phyloP scores from a whole-genome alignment of 1,140 invertebrate species.

The Drepana arcuata region DNA sequence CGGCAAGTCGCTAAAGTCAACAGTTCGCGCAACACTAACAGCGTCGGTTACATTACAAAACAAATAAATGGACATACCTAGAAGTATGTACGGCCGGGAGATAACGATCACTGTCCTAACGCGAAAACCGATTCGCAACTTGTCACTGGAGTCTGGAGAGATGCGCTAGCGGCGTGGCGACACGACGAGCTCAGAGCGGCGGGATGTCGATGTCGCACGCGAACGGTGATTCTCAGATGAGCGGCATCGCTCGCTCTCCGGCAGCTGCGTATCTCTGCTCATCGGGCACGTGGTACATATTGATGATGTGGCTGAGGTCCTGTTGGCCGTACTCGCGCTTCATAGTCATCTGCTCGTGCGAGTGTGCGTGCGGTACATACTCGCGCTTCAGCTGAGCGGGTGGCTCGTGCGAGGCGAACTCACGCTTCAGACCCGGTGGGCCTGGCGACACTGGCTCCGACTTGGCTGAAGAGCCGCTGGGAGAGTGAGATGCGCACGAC shows the following conservation, averaged over 20 bases:
- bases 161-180: constrained; percentile 28
- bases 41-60: constrained; percentile 51
- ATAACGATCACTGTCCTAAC: constrained; percentile 56
- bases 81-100: constrained; percentile 51
- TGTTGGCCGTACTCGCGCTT: constrained; percentile 80
- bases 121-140: constrained; percentile 32
- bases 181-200: constrained; percentile 63
- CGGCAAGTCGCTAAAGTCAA: constrained; percentile 39
- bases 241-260: constrained; percentile 66
- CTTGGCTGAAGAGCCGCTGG: constrained; percentile 86
- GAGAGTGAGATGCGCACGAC: constrained; percentile 82
- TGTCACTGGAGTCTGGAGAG: constrained; percentile 46
- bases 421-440: constrained; percentile 77
- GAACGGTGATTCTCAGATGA: constrained; percentile 72
- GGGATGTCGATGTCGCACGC: constrained; percentile 73
- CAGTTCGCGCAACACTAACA: constrained; percentile 56
- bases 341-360: constrained; percentile 73
- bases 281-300: constrained; percentile 76
- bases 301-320: constrained; percentile 76
- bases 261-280: constrained; percentile 65
- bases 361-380: constrained; percentile 83
- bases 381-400: constrained; percentile 81
- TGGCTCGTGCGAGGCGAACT: constrained; percentile 77
- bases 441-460: constrained; percentile 86
- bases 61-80: constrained; percentile 67